phyloP scores from a whole-genome alignment of 2,797 vertebrate species.

The Galago senegalensis region DNA sequence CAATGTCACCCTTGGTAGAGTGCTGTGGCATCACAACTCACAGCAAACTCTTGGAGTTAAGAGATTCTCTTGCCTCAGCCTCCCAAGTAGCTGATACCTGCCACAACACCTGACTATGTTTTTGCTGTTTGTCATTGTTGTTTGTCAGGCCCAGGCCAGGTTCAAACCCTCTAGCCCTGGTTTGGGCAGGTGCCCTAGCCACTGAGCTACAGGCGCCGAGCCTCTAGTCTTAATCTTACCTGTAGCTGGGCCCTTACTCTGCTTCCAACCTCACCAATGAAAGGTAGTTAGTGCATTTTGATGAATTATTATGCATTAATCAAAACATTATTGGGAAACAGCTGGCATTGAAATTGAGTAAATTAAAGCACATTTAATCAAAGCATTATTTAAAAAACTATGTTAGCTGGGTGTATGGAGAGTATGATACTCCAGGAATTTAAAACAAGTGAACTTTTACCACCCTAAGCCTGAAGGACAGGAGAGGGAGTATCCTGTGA shows the following conservation, averaged over 20 bases:
- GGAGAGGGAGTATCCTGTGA: not conserved
- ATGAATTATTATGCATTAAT: constrained; percentile 11
- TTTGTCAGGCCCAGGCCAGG: too few relatives aligned
- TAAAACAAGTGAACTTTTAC: constrained; percentile 19
- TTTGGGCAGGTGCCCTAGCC: too few relatives aligned
- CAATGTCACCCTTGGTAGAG: too few relatives aligned
- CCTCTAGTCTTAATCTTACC: not conserved
- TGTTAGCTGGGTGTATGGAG: not conserved
- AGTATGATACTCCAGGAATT: not conserved
- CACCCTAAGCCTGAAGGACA: not conserved
- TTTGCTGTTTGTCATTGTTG: too few relatives aligned
- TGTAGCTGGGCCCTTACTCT: not conserved
- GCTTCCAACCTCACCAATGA: not conserved
- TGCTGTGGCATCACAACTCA: too few relatives aligned
- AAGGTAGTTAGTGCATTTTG: not conserved
- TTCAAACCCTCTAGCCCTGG: too few relatives aligned
- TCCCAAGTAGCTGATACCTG: too few relatives aligned
- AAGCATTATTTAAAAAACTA: not conserved
- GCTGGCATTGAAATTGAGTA: constrained; percentile 10
- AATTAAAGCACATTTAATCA: constrained; percentile 51
- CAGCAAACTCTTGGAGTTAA: too few relatives aligned
- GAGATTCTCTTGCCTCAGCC: too few relatives aligned
- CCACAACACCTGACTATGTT: too few relatives aligned
- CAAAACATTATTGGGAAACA: constrained; percentile 35
- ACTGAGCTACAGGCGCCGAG: too few relatives aligned